Base-by-base conservation (phyloP, 2,113 vertebrate species). In the Callopanchax toddi region DNA sequence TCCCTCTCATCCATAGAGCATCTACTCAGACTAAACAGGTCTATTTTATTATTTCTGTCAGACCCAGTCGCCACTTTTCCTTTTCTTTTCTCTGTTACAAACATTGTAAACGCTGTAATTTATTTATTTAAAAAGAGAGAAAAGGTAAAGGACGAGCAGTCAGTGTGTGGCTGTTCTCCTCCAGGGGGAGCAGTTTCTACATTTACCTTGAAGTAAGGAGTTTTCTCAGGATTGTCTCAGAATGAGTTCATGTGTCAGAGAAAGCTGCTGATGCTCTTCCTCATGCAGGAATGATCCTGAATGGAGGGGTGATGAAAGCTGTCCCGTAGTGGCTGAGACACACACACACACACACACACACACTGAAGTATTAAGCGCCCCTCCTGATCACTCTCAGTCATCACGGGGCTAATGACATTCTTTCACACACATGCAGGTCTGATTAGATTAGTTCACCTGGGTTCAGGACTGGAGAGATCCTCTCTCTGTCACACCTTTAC, bases 251-350 rank as follows among this genome's bases (percentile, higher is more conserved):
- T 57, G 37, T 6, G 20, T 2, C 0, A 11, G 36, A 37, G 2
- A 12, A 13, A 11, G 9, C 36, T 37, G 36, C 42, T 70, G 75
- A 68, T 56, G 29, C 59, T 40, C n/a, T 10, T 36, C 56, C 51
- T 60, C n/a, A n/a, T n/a, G n/a, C 74, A 73, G 74, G 76, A 87
- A 74, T 73, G 52, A 58, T 68, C 67, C 43, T 0, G 68, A 79
- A 87, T 84, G 82, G 83, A 84, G 78, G 66, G 70, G 86, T 83
- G 88, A 76, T 87, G 83, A 88, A 83, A 88, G 83, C 57, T 23
- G 25, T 49, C 55, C 18, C 55, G 48, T 42, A 76, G 50, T 23
- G 1, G 25, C 53, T 16, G 20, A n/a, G n/a, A n/a, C 9, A 22
- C 26, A 26, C 6, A 6, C 26, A 26, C 26, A 26, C 26, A 3